phyloP scores from a whole-genome alignment of 2,113 vertebrate genomes.

The Plecotus auritus region DNA sequence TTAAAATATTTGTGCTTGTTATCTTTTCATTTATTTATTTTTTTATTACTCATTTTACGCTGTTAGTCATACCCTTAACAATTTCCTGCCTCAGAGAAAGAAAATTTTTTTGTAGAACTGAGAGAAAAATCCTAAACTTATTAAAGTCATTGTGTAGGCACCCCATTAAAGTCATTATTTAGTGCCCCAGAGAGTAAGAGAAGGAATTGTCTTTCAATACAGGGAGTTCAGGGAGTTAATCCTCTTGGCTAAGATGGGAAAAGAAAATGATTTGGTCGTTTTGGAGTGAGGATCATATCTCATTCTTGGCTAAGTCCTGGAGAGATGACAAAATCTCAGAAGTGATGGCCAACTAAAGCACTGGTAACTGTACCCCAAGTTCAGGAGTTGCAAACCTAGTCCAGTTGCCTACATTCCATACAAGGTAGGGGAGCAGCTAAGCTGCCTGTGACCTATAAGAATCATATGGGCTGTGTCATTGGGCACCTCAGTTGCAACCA shows the following conservation, averaged over 20 bases:
- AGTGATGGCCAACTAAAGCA: neutral
- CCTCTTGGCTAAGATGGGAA: neutral
- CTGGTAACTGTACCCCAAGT: neutral
- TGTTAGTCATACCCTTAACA: neutral
- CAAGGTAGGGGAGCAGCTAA: neutral
- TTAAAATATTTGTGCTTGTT: conserved; percentile 33
- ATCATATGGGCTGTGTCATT: neutral
- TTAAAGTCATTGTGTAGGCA: neutral
- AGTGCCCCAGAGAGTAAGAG: neutral
- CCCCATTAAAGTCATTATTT: neutral
- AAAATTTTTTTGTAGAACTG: neutral
- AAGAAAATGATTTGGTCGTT: neutral
- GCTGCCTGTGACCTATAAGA: neutral
- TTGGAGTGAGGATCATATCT: neutral
- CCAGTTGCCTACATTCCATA: neutral
- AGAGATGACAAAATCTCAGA: neutral
- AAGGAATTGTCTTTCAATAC: neutral
- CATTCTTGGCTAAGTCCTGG: neutral
- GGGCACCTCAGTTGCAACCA: neutral
- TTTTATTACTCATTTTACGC: neutral
- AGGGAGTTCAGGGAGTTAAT: neutral
- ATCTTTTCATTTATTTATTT: neutral
- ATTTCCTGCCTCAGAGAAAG: neutral
- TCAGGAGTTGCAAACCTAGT: neutral
- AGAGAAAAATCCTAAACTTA: neutral